phyloP scores from a whole-genome alignment of 2,113 vertebrate species.

The Morone saxatilis region DNA sequence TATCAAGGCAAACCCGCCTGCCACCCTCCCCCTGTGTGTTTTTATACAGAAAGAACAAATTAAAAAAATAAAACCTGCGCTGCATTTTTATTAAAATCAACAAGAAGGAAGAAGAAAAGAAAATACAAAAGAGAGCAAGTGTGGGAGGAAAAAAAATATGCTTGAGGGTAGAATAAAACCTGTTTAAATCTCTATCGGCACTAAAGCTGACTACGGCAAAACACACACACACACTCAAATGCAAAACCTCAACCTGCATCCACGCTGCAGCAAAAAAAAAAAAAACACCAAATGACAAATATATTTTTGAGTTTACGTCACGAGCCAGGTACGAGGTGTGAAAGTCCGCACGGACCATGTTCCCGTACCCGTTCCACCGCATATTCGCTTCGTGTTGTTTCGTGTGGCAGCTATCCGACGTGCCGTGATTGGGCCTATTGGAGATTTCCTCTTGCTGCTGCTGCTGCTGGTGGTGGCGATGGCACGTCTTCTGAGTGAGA shows the following conservation, averaged over 20 bases:
- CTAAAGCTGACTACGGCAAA: constrained; percentile 78
- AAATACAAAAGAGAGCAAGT: constrained; percentile 2
- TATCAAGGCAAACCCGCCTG: constrained; percentile 76
- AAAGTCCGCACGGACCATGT: constrained; percentile 66
- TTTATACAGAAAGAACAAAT: constrained; percentile 33
- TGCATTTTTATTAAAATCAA: constrained; percentile 3
- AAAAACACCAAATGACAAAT: constrained; percentile 28
- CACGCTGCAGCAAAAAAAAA: constrained; percentile 61
- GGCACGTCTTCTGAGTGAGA: constrained; percentile 64
- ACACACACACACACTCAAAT: constrained; percentile 47
- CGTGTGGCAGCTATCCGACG: constrained; percentile 77
- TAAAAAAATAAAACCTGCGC: constrained; percentile 9
- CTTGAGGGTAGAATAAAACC: constrained; percentile 31
- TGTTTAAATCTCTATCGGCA: constrained; percentile 49
- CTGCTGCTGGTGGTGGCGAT: constrained; percentile 47
- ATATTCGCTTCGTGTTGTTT: constrained; percentile 72
- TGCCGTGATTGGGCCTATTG: too few relatives aligned
- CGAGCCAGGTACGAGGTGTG: constrained; percentile 45
- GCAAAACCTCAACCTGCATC: constrained; percentile 64
- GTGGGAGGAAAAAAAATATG: not conserved
- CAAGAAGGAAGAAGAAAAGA: not conserved
- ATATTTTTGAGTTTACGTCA: constrained; percentile 39
- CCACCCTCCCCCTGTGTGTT: constrained; percentile 55
- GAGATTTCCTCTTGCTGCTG: constrained; percentile 64
- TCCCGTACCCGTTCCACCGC: constrained; percentile 64